These are phyloP conservation scores for Acanthochromis polyacanthus DNA, from an alignment of 2,113 vertebrate species.

Conservation along the genomic window DNA sequence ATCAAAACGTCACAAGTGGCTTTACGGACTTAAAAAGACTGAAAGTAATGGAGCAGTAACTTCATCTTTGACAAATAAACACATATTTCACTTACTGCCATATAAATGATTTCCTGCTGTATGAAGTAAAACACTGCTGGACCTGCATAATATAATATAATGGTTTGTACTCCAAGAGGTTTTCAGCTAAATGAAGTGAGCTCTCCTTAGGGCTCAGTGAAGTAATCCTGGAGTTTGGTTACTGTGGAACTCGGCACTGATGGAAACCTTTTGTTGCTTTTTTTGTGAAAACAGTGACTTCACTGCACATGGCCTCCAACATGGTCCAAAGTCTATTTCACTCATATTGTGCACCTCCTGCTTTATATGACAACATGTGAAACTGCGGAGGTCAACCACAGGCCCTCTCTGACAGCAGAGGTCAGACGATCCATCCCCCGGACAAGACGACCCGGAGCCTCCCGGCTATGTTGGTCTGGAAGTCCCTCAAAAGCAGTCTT, in stretches of 20 bases:
- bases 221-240: conserved; percentile 45
- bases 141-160: conserved; percentile 10
- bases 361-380: neutral
- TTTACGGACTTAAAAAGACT: neutral
- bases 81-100: conserved; percentile 4
- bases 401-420: conserved; percentile 25
- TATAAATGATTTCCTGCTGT: conserved; percentile 25
- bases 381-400: conserved; percentile 38
- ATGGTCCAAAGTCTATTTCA: neutral
- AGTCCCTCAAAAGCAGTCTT: conserved; percentile 56
- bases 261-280: conserved; percentile 54
- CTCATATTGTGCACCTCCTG: neutral
- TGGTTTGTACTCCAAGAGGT: conserved; percentile 7
- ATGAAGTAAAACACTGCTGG: conserved; percentile 28
- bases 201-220: conserved; percentile 13
- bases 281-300: conserved; percentile 59
- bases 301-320: conserved; percentile 2
- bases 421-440: conserved; percentile 50
- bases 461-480: conserved; percentile 64
- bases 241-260: conserved; percentile 42
- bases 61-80: conserved; percentile 23
- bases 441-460: conserved; percentile 68
- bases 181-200: conserved; percentile 38
- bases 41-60: neutral
- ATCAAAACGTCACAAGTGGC: neutral